A percentile compares a stretch with the other conserved stretches of the same genome.
Conservation (phyloP, 2,888 invertebrate genomes). For the Diplazon laetatorius region DNA sequence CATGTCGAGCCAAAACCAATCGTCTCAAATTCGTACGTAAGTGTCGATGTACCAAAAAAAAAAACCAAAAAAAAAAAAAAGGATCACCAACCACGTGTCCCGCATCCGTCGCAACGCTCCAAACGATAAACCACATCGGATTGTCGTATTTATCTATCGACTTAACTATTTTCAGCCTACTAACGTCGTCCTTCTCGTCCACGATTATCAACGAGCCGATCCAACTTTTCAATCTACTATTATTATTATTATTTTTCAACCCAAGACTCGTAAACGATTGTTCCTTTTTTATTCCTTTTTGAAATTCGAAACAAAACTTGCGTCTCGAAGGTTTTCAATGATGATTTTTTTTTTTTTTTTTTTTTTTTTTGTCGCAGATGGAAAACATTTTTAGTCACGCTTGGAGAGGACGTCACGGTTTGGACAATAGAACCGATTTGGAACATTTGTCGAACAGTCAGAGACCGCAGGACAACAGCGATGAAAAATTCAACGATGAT, state of each 20-base stretch:
- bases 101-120: slow-evolving; percentile 15
- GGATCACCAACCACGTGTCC: slow-evolving; percentile 13
- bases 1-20: slow-evolving; percentile 60
- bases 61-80: too few species aligned
- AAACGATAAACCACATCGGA: not conserved
- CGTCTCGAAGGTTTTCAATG: slow-evolving; percentile 1
- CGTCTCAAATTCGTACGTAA: slow-evolving; percentile 76
- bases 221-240: slow-evolving; percentile 2
- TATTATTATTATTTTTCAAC: slow-evolving; percentile 8
- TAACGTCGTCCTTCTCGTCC: slow-evolving; percentile 38
- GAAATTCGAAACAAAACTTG: not conserved
- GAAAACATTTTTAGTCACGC: slow-evolving; percentile 96
- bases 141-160: slow-evolving; percentile 26
- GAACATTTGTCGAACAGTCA: slow-evolving; percentile 62
- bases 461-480: slow-evolving; percentile 51
- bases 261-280: not conserved
- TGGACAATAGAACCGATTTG: slow-evolving; percentile 66
- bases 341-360: slow-evolving; percentile 17
- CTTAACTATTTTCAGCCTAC: slow-evolving; percentile 42
- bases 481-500: slow-evolving; percentile 85
- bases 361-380: slow-evolving; percentile 85
- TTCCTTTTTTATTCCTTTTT: not conserved
- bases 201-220: slow-evolving; percentile 39
- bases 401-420: slow-evolving; percentile 92
- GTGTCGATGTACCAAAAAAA: slow-evolving; percentile 66